Evolutionary conservation across 2,113 vertebrate species (phyloP), one percentile per base, ranked within the genome.

Genomic region (Cepphus grylle): DNA sequence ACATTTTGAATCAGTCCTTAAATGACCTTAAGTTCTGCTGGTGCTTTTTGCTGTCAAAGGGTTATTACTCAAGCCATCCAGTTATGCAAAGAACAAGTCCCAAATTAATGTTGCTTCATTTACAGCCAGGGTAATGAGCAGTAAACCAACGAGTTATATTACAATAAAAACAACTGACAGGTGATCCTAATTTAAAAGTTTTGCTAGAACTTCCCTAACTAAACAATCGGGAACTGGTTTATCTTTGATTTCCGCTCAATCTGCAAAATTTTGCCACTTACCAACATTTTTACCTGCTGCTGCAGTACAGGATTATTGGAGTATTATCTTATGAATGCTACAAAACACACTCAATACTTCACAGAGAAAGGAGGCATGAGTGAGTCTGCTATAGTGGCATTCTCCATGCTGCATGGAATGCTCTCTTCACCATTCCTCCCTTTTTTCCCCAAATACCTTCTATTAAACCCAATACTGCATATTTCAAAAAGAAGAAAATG

Each of bases 271-370:
- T 38, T 56, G 21, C 6, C 40, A 45, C 11, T 67, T 86, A 15
- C 8, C 47, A 78, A 26, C 0, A 1, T n/a, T 67, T 82, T 73
- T 16, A 55, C 3, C 38, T 1, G 0, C 11, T 45, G 11, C 12
- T 55, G 16, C 20, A 61, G 21, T n/a, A 21, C 10, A 26, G 55
- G 16, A 56, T 84, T 15, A 79, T 30, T 0, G 88, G 10, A 53
- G 8, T 11, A 61, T 43, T 36, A 47, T 45, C 1, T 34, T 49
- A 47, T 4, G 18, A 52, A 50, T 66, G 13, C 12, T 40, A 50
- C n/a, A 83, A 70, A 92, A n/a, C 34, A 78, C 8, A 74, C 8
- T 11, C 7, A 23, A 21, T 21, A n/a, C 5, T 49, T 56, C 13
- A 49, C 0, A 72, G 62, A 38, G 38, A 71, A 45, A 21, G n/a